Conservation (phyloP, 2,113 vertebrate genomes). For the Labrus mixtus region DNA sequence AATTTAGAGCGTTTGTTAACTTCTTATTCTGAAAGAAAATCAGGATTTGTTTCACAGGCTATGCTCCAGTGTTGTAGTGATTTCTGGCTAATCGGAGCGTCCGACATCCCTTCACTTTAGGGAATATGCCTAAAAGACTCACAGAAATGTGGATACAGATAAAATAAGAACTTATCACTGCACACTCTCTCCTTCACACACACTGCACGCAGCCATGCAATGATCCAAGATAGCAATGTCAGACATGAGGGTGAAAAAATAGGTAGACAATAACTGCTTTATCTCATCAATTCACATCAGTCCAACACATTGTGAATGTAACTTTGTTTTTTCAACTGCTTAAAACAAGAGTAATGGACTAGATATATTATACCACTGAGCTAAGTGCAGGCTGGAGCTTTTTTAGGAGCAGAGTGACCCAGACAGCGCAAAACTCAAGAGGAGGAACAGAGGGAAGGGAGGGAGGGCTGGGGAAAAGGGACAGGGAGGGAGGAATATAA, state of each 20-base stretch:
- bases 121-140: not conserved
- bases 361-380: conserved; percentile 36
- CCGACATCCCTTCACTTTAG: not conserved
- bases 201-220: too few relatives aligned
- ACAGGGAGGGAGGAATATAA: conserved; percentile 71
- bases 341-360: conserved; percentile 33
- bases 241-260: not conserved
- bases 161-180: too few relatives aligned
- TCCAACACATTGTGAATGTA: not conserved
- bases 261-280: conserved; percentile 1
- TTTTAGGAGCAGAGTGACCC: conserved; percentile 75
- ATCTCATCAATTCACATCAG: not conserved
- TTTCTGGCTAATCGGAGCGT: not conserved
- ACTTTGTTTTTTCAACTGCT: not conserved
- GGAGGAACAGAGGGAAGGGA: conserved; percentile 46
- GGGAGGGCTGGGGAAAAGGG: conserved; percentile 20
- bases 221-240: not conserved
- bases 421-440: conserved; percentile 63
- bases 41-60: not conserved
- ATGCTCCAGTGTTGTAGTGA: not conserved
- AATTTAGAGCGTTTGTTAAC: not conserved
- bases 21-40: not conserved
- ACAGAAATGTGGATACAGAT: not conserved
- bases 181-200: too few relatives aligned
- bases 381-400: conserved; percentile 51